phyloP scores from a whole-genome alignment of 64 coral and sea anemone species.

The Dendronephthya gigantea region DNA sequence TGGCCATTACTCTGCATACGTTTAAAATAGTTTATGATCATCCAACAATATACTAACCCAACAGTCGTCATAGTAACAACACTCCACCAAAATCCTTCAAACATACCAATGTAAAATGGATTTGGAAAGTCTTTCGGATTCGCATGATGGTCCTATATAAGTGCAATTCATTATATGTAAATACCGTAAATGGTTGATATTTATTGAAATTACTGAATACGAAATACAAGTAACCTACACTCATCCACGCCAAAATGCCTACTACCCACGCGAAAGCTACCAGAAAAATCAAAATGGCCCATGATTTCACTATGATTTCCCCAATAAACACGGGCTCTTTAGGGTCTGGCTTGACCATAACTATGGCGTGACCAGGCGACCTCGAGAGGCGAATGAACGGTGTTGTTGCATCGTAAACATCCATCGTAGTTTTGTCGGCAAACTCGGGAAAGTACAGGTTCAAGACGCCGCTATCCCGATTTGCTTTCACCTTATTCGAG shows the following conservation, averaged over 20 bases:
- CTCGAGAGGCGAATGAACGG: neutral
- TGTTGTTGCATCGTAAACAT: conserved; percentile 1
- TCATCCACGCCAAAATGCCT: conserved; percentile 12
- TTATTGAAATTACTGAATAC: too few species aligned
- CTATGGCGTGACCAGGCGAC: neutral
- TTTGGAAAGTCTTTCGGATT: conserved; percentile 10
- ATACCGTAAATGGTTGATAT: too few species aligned
- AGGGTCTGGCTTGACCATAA: neutral
- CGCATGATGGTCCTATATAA: neutral
- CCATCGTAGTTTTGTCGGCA: neutral
- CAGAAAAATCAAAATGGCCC: conserved; percentile 12
- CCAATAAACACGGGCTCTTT: neutral
- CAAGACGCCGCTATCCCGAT: neutral
- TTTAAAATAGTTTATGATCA: too few species aligned
- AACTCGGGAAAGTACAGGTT: neutral
- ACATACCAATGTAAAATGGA: conserved; percentile 2
- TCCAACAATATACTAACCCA: neutral
- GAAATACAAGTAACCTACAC: neutral
- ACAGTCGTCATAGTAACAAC: conserved; percentile 15
- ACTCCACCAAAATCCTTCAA: conserved; percentile 21
- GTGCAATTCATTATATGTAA: neutral
- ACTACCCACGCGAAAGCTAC: neutral
- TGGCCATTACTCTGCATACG: too few species aligned
- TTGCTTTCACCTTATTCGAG: neutral
- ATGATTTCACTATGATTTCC: neutral